Evolutionary conservation across 2,888 invertebrate genomes (phyloP), one percentile per base, ranked within the genome.

Genomic region (Zaprionus bogoriensis): DNA sequence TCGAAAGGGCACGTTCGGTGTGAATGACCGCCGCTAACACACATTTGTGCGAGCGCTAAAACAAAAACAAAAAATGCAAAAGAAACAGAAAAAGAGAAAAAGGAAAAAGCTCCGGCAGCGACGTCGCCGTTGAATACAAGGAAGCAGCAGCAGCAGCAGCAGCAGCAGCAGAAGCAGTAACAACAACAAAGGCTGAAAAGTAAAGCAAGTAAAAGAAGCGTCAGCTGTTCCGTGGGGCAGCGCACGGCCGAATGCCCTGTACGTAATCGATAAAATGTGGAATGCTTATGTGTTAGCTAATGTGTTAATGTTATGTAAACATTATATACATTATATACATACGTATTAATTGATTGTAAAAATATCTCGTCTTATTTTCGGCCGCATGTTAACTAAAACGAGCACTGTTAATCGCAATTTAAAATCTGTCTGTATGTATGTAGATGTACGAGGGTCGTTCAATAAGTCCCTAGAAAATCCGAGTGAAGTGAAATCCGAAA

Each of bases 1-100:
- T 74, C 77, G 65, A 88, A 88, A 88, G 89, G 88, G 89, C 89
- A 88, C 84, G 89, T 88, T 89, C 83, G 70, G 80, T 85, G 89
- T 89, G 89, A 89, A 89, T 89, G 89, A 89, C 89, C 89, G 89
- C 88, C 72, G 87, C 89, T 89, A 89, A 88, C 89, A 89, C 89
- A 89, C 89, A 89, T 89, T 89, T 89, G 82, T 80, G 83, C 79
- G 80, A 80, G 81, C 76, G 67, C 70, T 72, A 76, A 74, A 74
- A 81, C 71, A 75, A 78, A 74, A 74, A 63, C 73, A 74, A 68
- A 72, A 60, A 65, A 59, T 51, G 50, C 25, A 22, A 23, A 44
- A 23, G 22, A 20, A 42, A 19, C 12, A 25, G 17, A 44, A 12
- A 23, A 22, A 22, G 10, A 41, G 9, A 12, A 20, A 22, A 20